Evolutionary conservation across 2,888 invertebrate genomes (phyloP).

Genomic region (Meteorus cinctellus): DNA sequence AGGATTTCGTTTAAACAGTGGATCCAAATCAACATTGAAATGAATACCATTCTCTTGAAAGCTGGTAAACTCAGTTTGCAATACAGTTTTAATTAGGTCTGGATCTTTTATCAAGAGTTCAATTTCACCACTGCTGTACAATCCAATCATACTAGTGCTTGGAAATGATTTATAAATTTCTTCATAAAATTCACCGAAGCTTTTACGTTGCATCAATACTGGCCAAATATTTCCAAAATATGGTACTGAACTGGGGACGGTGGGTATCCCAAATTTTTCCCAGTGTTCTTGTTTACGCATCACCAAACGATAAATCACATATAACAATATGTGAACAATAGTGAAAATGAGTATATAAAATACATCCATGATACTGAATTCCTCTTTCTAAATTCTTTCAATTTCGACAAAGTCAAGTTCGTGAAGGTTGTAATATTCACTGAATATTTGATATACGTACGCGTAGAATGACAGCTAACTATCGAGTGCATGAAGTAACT

Average conservation of each 20-base stretch:
- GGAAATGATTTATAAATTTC: slow-evolving; percentile 5
- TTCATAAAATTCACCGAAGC: slow-evolving; percentile 33
- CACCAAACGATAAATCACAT: background rate
- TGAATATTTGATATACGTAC: too few relatives aligned
- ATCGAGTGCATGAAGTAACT: too few relatives aligned
- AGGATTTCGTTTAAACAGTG: slow-evolving; percentile 59
- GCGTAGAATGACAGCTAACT: too few relatives aligned
- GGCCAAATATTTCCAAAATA: slow-evolving; percentile 54
- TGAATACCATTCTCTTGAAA: slow-evolving; percentile 55
- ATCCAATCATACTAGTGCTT: slow-evolving; percentile 23
- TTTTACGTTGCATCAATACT: slow-evolving; percentile 28
- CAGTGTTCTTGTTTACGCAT: slow-evolving; percentile 46
- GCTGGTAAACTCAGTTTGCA: slow-evolving; percentile 59
- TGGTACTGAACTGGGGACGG: slow-evolving; percentile 44
- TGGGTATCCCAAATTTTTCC: slow-evolving; percentile 52
- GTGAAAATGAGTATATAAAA: background rate
- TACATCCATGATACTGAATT: background rate
- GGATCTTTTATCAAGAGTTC: slow-evolving; percentile 51
- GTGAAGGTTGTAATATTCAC: too few relatives aligned
- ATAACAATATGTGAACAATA: background rate
- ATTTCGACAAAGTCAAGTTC: too few relatives aligned
- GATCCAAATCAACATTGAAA: slow-evolving; percentile 54
- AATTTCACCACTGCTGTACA: background rate
- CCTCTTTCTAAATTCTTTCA: too few relatives aligned
- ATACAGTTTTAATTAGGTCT: slow-evolving; percentile 56